Conservation (phyloP, 2,888 invertebrate genomes). For the Orchesellides sinensis region DNA sequence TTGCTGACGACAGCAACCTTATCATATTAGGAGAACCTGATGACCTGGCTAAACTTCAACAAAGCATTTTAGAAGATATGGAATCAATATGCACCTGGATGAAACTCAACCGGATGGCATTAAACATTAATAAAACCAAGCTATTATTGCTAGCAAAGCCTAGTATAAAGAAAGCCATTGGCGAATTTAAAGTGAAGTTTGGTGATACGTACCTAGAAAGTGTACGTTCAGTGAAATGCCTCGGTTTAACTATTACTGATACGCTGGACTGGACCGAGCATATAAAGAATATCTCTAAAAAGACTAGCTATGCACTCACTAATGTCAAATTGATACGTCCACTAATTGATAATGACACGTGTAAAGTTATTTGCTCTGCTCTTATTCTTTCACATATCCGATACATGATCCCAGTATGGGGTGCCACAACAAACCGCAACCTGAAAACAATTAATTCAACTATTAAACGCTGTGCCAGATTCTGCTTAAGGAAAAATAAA, state of each 20-base stretch:
- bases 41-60: background rate
- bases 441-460: too few species aligned
- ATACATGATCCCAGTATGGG: background rate
- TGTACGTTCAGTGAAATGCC: too few species aligned
- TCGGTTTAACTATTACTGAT: background rate
- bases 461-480: background rate
- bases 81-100: background rate
- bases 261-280: background rate
- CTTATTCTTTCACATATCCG: background rate
- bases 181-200: background rate
- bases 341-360: background rate
- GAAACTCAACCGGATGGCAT: background rate
- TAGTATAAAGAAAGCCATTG: background rate
- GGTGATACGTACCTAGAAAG: too few species aligned
- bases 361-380: background rate
- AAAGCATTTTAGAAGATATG: background rate
- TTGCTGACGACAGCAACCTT: too few species aligned
- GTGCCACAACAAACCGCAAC: too few species aligned
- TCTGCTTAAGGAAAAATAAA: background rate
- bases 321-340: background rate
- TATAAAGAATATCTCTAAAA: background rate
- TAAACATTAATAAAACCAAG: background rate
- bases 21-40: background rate
- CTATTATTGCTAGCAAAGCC: background rate
- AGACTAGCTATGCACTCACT: background rate